Base-by-base conservation (phyloP, 2,888 invertebrate genomes). In the Spodoptera picta region DNA sequence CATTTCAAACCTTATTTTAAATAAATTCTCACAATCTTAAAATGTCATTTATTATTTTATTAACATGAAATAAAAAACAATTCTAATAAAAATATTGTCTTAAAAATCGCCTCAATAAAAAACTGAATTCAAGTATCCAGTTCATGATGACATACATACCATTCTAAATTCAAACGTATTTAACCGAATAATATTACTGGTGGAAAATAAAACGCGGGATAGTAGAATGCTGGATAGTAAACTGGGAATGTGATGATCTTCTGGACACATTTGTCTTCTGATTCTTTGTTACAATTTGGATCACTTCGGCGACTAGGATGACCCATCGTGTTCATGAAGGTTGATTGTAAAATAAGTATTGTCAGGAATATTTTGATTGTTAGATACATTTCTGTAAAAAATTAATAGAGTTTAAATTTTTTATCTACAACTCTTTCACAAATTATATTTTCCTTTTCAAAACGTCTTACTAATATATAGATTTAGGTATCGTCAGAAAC, bases 151-250 rank as follows among this genome's bases (percentile, higher is more conserved):
- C 36, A 0, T 31, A 31, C 4, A 0, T 36, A 36, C 36, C 6
- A 36, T 36, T 36, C 36, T 36, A 9, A 36, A 9, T 36, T 36
- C 36, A 36, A 36, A 36, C 9, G 6, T 36, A 7, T 36, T 67
- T 61, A 78, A 24, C 80, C 80, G n/a, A 65, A 43, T n/a, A 75
- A 60, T 59, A 59, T 52, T 6, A 65, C 10, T 3, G 51, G 0
- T 10, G 79, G 80, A 6, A 51, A 55, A 54, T 56, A 56, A 36
- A 69, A 63, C 3, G 61, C 3, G 3, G 75, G 77, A 51, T 77
- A 76, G 19, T 78, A 82, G 60, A 73, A 77, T 5, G 69, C 47
- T 4, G 78, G 73, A 55, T 79, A 77, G 31, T 65, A 79, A 3
- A 82, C 31, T 0, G 83, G 83, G n/a, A 72, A 75, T 3, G 68